Base-by-base conservation (phyloP, 1,140 invertebrate genomes). In the Nebria ingens region DNA sequence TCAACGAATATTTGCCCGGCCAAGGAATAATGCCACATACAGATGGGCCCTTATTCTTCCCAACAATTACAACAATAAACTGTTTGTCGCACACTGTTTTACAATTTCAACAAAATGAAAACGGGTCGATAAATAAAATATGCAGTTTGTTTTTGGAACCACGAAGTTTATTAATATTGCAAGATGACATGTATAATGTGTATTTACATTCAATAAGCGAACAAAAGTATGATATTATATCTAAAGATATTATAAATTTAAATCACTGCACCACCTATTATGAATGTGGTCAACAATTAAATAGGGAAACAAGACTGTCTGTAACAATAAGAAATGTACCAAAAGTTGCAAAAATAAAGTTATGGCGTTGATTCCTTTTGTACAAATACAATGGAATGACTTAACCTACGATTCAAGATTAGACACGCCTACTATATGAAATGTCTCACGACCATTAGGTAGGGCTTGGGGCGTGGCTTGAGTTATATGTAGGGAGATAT, bases 11-110 rank as follows among this genome's bases (percentile, higher is more conserved):
- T 78, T 71, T 84, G 60, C 76, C 92, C 19, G 90, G 89, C 0
- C 93, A 98, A 76, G 95, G 93, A 21, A 96, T 96, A 52, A 86
- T 95, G 82, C 87, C 95, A 2, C 96, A 99, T 77, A 83, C 87
- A 40, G 96, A 99, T 79, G 96, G 96, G 1, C 86, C 91, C 1
- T 71, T 98, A 9, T 99, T 97, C 73, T 86, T 86, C 73, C 93
- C 95, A 13, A 88, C 86, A 19, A 89, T 98, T 45, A 87, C 91
- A 11, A 98, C 95, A 1, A 89, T 98, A 42, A 93, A 83, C 59
- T 83, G 93, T 63, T 93, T 93, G 0, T 93, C 91, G 0, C 86
- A 96, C 68, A 91, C 87, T 21, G 65, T 97, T 12, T 74, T 99
- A 50, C 86, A 96, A 65, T 95, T 95, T 73, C 82, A 86, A 64